Evolutionary conservation across 2,888 invertebrate genomes (phyloP).

Genomic region (Drosophila neonasuta): DNA sequence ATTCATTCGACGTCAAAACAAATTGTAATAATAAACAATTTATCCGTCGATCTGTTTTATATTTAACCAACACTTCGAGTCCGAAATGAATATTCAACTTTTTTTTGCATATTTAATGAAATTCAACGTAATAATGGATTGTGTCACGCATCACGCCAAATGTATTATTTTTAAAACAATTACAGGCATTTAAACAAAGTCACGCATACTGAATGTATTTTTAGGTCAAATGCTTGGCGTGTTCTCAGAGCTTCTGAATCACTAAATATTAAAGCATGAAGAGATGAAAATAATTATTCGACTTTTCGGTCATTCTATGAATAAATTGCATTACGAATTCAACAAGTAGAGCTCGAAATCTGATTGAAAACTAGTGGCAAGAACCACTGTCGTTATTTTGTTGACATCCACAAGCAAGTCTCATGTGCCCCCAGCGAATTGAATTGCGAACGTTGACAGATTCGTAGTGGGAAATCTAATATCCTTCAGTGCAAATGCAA

Average conservation of each 20-base stretch:
- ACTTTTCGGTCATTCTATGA: not conserved
- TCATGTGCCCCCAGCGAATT: constrained; percentile 22
- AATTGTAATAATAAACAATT: not conserved
- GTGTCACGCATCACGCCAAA: not conserved
- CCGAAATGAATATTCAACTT: not conserved
- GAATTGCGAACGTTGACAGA: constrained; percentile 17
- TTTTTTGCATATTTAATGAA: not conserved
- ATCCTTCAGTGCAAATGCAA: constrained; percentile 8
- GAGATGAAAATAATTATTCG: too few species aligned
- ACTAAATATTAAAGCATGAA: too few species aligned
- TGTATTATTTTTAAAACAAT: not conserved
- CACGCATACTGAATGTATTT: not conserved
- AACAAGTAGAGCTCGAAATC: not conserved
- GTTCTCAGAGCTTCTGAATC: too few species aligned
- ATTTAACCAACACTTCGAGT: not conserved
- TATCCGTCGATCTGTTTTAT: not conserved
- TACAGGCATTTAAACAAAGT: not conserved
- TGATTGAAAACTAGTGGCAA: not conserved
- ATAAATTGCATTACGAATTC: not conserved
- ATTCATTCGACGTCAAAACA: not conserved
- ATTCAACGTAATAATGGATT: not conserved
- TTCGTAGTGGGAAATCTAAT: constrained; percentile 36
- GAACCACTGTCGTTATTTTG: not conserved
- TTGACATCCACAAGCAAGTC: not conserved
- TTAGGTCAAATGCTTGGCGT: not conserved